Evolutionary conservation across 2,113 vertebrate genomes (phyloP), one percentile per base, ranked within the genome.

Genomic region (Hirundichthys speculiger): DNA sequence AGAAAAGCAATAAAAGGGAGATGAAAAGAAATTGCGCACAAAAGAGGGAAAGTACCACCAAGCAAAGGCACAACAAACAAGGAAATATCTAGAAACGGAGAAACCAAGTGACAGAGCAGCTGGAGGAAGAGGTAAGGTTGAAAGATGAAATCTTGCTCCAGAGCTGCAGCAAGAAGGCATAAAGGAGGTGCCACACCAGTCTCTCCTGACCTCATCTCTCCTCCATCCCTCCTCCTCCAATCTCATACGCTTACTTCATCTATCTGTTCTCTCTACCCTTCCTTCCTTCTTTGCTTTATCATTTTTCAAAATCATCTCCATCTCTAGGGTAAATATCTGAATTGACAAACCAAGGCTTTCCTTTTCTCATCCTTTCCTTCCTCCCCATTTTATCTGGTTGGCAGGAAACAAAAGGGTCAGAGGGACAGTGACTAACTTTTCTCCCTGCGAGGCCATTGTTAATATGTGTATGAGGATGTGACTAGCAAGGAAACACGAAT

Each of bases 341-440:
- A 50, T 60, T 78, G 14, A 53, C 63, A 77, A 77, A 59, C 67
- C 48, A 38, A 12, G 13, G 14, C 53, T 54, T 74, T 69, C 57
- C 45, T 56, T 69, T 30, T 46, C 19, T 15, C 55, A 68, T 62
- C 63, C 69, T 60, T 34, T 52, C 59, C 50, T 66, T 45, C 61
- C 52, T 62, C 68, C 59, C 49, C 24, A 39, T 64, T 61, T 48
- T 25, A 64, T 70, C 52, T 58, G 80, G 50, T 27, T 24, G 24
- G 58, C 79, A 85, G 87, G 85, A 91, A 89, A 77, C 67, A 64
- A 42, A n/a, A 43, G 62, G 84, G 78, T 85, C 76, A 68, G 27
- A 30, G 18, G 64, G 83, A 90, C 59, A 77, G 73, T 75, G 84
- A 85, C 64, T 69, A 76, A 86, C 45, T 58, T 43, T 49, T 67